Conservation (phyloP, 2,113 vertebrate genomes). For the Pachypanchax playfairii region DNA sequence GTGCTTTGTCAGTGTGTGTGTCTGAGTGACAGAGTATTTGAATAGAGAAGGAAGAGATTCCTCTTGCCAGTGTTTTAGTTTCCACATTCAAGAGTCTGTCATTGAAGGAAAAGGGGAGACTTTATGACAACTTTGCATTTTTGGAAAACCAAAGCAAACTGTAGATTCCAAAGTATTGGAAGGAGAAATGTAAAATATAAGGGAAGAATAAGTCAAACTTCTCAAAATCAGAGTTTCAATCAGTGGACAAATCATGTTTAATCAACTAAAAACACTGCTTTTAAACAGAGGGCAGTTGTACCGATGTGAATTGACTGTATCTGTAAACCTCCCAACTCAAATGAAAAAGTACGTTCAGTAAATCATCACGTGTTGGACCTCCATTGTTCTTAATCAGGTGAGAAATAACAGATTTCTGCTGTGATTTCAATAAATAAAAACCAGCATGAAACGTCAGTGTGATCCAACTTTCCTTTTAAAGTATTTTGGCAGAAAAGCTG, state of each 20-base stretch:
- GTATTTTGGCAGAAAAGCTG: not conserved
- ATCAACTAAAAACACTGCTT: slow-evolving; percentile 44
- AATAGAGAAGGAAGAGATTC: not conserved
- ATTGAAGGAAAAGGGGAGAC: too few species aligned
- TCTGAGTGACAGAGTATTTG: not conserved
- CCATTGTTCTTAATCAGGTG: slow-evolving; percentile 19
- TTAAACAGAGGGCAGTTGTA: slow-evolving; percentile 4
- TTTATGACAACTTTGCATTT: too few species aligned
- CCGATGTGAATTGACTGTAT: slow-evolving; percentile 1
- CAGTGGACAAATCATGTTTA: slow-evolving; percentile 39
- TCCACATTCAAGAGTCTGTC: not conserved
- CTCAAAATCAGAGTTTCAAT: slow-evolving; percentile 41
- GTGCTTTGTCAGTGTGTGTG: not conserved
- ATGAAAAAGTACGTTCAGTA: not conserved
- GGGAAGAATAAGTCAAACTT: too few species aligned
- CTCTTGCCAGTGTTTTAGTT: not conserved
- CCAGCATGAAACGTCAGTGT: not conserved
- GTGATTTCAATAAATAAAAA: slow-evolving; percentile 8
- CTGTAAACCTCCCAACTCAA: slow-evolving; percentile 1
- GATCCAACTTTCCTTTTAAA: not conserved
- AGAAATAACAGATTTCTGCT: slow-evolving; percentile 2
- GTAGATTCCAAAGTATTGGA: not conserved
- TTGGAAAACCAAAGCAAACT: too few species aligned
- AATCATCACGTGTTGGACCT: not conserved
- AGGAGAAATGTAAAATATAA: too few species aligned